Conservation (phyloP, 2,888 invertebrate genomes). For the Flexamia atlantica region DNA sequence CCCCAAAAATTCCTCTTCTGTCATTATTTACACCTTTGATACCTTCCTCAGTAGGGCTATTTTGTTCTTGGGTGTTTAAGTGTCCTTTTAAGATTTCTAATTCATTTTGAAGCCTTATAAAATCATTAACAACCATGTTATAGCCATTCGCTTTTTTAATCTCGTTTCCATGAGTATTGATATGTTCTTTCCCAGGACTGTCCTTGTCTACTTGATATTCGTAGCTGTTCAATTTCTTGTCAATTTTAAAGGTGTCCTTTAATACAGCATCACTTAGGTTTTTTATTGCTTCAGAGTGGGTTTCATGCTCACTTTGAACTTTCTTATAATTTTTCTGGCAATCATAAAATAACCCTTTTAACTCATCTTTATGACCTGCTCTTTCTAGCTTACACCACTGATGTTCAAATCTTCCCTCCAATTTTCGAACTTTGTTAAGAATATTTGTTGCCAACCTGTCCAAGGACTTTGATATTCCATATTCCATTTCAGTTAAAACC, state of each 20-base stretch:
- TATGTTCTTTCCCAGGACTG: constrained; percentile 41
- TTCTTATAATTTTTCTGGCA: constrained; percentile 16
- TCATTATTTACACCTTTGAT: background rate
- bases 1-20: background rate
- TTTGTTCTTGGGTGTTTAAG: background rate
- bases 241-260: background rate
- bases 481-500: constrained; percentile 25
- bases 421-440: constrained; percentile 49
- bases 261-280: background rate
- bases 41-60: background rate
- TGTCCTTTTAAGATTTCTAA: background rate
- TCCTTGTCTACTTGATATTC: constrained; percentile 47
- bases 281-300: background rate
- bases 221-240: background rate
- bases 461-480: constrained; percentile 33
- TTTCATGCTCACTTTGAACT: background rate
- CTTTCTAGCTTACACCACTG: constrained; percentile 51
- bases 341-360: constrained; percentile 42
- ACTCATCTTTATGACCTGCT: constrained; percentile 2
- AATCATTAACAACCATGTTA: background rate
- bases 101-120: no score
- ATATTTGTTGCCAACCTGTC: constrained; percentile 45
- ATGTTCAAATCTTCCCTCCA: constrained; percentile 37
- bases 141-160: background rate
- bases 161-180: background rate